Evolutionary conservation across 2,113 vertebrate species (phyloP).

Genomic region (Myanophis thanlyinensis): DNA sequence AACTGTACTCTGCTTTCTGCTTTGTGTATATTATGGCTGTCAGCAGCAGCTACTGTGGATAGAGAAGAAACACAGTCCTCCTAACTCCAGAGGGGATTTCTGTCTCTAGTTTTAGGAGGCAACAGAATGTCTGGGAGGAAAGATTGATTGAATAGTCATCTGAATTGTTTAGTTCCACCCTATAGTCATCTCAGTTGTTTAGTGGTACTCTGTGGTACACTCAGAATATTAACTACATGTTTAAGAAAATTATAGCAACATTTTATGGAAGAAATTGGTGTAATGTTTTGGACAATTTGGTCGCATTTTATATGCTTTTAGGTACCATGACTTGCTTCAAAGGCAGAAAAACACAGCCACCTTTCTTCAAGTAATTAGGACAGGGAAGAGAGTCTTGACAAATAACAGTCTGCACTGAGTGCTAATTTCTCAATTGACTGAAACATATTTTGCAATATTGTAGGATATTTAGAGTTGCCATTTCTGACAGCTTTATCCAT

Average conservation of each 20-base stretch:
- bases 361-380: neutral
- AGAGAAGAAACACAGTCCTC: constrained; percentile 9
- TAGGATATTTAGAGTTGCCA: neutral
- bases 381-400: neutral
- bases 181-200: neutral
- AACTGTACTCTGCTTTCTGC: constrained; percentile 25
- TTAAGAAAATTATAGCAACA: neutral
- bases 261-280: neutral
- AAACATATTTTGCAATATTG: neutral
- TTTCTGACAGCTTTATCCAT: neutral
- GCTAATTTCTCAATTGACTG: neutral
- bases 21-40: constrained; percentile 41
- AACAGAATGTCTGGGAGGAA: constrained; percentile 20
- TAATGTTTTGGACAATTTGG: neutral
- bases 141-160: neutral
- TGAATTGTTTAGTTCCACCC: constrained; percentile 4
- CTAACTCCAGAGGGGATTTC: constrained; percentile 18
- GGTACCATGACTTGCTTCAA: neutral
- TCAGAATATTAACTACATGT: neutral
- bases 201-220: neutral
- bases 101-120: neutral
- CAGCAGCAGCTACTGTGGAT: constrained; percentile 35
- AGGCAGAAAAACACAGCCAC: neutral
- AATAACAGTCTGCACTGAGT: neutral
- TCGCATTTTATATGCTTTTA: neutral